phyloP scores from a whole-genome alignment of 2,113 vertebrate species.

The Mastomys natalensis region DNA sequence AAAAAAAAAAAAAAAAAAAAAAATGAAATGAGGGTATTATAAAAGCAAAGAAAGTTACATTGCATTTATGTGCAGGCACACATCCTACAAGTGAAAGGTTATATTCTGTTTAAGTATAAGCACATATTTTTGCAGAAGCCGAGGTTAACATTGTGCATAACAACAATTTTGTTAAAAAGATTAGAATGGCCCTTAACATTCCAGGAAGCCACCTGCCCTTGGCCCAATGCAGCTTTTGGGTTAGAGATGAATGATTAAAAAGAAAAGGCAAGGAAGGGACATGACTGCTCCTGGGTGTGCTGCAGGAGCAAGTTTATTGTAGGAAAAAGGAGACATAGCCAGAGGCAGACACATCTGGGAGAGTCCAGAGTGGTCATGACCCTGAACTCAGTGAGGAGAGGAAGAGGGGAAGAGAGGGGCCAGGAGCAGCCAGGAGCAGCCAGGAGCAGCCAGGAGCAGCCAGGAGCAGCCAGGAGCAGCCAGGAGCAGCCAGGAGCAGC shows the following conservation, averaged over 20 bases:
- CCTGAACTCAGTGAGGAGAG: neutral
- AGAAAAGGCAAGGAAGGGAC: neutral
- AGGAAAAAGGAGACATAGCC: neutral
- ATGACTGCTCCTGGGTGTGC: neutral
- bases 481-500: neutral
- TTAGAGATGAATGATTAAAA: neutral
- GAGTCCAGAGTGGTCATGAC: neutral
- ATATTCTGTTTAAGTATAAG: neutral
- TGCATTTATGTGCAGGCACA: neutral
- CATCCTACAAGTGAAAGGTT: neutral
- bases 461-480: neutral
- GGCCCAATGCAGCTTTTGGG: neutral
- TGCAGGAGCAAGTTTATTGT: neutral
- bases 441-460: neutral
- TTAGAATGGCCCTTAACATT: neutral
- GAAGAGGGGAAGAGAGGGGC: neutral
- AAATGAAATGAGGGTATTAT: neutral
- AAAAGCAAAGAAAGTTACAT: neutral
- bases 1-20: too few relatives aligned
- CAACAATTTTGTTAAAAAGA: neutral
- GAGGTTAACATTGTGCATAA: neutral
- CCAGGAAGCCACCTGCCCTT: neutral
- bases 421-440: neutral
- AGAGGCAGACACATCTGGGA: neutral
- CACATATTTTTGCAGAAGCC: neutral